Base-by-base conservation (phyloP, 2,797 vertebrate species). In the Xenentodon cancila region DNA sequence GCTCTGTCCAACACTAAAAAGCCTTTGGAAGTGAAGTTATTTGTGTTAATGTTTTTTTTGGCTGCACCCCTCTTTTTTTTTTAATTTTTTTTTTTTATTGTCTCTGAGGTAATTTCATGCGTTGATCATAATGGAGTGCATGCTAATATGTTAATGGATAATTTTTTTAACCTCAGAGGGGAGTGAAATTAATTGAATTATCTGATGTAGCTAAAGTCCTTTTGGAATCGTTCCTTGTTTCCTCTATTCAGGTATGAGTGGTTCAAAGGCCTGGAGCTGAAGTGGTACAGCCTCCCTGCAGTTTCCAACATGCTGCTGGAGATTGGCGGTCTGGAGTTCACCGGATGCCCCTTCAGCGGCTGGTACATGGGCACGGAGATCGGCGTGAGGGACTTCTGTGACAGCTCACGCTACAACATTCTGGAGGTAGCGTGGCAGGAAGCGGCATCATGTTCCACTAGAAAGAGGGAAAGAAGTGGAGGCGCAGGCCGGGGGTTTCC, bases 311-410 rank as follows among this genome's bases (percentile, higher is more conserved):
- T 99, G 96, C 89, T 99, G 20, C 91, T 99, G 6, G 98, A 99
- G 92, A 92, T 99, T 0, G 98, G 98, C 0, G 98, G 98, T 52
- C 76, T 99, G 85, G 96, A 99, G 89, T 99, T 99, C 87, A 94
- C 95, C 0, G 95, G 94, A 64, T 98, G 96, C 55, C 98, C 98
- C 72, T 99, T 99, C 93, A 99, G 96, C 0, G 98, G 98, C 75
- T 99, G 98, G 98, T 99, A 99, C 93, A 99, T 99, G 98, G 98
- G 97, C 81, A 99, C 98, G 0, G 98, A 99, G 92, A 99, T 99
- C 0, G 98, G 97, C 0, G 97, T 99, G 62, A 94, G 98, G 0
- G 97, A 99, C 89, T 99, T 98, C 84, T 99, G 98, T 2, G 98
- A 99, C 91, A 95, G 80, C 81, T 97, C 95, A 0, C 96, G 98